Evolutionary conservation across 2,888 invertebrate species (phyloP).

Genomic region (Tinea semifulvella): DNA sequence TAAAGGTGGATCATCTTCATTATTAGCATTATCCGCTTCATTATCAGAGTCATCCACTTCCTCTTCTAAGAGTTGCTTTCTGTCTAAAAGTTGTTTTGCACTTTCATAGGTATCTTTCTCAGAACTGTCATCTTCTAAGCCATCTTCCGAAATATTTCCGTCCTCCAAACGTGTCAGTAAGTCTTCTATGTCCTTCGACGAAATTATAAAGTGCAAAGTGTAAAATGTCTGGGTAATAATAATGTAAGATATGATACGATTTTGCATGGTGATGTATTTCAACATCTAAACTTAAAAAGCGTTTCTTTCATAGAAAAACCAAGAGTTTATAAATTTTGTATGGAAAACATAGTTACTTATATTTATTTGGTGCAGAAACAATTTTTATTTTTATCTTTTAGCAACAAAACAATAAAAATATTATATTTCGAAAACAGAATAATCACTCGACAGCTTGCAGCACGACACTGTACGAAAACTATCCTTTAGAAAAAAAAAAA

Average conservation of each 20-base stretch:
- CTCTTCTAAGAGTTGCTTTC: not conserved
- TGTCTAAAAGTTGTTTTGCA: not conserved
- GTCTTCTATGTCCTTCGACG: not conserved
- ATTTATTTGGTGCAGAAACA: not conserved
- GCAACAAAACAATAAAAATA: not conserved
- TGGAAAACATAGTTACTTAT: not conserved
- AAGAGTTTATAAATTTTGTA: not conserved
- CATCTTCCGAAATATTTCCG: slow-evolving; percentile 6
- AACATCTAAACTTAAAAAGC: slow-evolving; percentile 16
- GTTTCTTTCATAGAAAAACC: not conserved
- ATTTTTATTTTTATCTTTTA: not conserved
- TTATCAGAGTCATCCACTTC: not conserved
- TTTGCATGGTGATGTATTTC: slow-evolving; percentile 22
- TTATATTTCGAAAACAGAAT: not conserved
- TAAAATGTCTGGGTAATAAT: not conserved
- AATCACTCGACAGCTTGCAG: not conserved
- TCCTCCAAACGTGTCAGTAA: not conserved
- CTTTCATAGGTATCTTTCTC: not conserved
- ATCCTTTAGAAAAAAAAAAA: not conserved
- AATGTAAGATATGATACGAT: slow-evolving; percentile 16
- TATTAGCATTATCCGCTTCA: not conserved
- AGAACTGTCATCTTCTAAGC: slow-evolving; percentile 1
- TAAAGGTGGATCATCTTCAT: not conserved
- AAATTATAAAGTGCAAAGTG: not conserved
- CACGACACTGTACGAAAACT: not conserved